These are phyloP conservation scores for Ceratosolen solmsi DNA, from an alignment of 1,140 invertebrate species.

Conservation along the genomic window DNA sequence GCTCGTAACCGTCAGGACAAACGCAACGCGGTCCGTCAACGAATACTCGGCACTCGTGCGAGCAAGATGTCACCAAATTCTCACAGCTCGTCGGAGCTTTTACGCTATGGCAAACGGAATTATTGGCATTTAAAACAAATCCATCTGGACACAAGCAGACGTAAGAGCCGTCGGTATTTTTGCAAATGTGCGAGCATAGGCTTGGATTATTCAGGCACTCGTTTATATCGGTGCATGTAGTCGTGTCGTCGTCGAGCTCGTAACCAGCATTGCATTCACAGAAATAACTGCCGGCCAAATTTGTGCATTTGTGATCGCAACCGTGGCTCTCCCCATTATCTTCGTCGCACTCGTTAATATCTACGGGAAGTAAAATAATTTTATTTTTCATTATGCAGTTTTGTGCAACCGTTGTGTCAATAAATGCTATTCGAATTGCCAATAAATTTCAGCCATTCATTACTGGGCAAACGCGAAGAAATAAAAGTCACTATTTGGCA, in stretches of 20 bases:
- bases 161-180: conserved; percentile 71
- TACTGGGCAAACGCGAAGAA: no score
- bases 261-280: conserved; percentile 76
- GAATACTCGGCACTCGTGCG: conserved; percentile 76
- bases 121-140: conserved; percentile 61
- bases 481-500: background rate
- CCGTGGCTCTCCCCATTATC: conserved; percentile 75
- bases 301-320: conserved; percentile 79
- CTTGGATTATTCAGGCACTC: conserved; percentile 69
- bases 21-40: conserved; percentile 76
- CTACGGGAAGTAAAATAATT: conserved; percentile 70
- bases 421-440: no score
- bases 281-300: conserved; percentile 82
- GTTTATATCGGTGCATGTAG: conserved; percentile 74
- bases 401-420: no score
- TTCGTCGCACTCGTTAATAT: conserved; percentile 85
- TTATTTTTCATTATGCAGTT: no score
- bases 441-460: no score
- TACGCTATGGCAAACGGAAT: conserved; percentile 52
- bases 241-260: conserved; percentile 73
- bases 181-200: conserved; percentile 67
- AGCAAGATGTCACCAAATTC: conserved; percentile 62
- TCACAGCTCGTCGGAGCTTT: conserved; percentile 62
- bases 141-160: conserved; percentile 72
- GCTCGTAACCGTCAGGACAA: conserved; percentile 77